Evolutionary conservation across 2,888 invertebrate genomes (phyloP).

Genomic region (Caenorhabditis sinica): DNA sequence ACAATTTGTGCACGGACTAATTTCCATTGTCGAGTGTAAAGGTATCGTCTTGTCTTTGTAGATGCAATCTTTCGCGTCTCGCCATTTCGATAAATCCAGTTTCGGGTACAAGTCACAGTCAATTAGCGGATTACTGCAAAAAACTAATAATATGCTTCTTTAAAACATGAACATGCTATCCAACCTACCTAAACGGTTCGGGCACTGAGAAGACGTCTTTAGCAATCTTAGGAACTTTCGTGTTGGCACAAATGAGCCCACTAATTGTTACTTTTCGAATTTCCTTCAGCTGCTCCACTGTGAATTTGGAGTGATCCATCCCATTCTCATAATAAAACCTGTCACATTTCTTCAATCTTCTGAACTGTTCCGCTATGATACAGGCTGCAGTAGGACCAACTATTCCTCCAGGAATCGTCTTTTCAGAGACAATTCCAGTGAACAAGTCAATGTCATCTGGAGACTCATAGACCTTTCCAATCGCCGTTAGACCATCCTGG

Average conservation of each 20-base stretch:
- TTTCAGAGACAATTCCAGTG: constrained; percentile 71
- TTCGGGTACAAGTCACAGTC: constrained; percentile 41
- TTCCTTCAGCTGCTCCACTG: constrained; percentile 88
- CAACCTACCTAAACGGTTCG: constrained; percentile 78
- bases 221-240: constrained; percentile 86
- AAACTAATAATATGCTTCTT: background rate
- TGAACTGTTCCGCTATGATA: constrained; percentile 93
- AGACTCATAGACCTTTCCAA: constrained; percentile 78
- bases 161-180: background rate
- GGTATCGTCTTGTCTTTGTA: constrained; percentile 27
- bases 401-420: constrained; percentile 87
- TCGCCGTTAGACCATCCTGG: constrained; percentile 71
- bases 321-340: constrained; percentile 87
- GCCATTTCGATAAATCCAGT: constrained; percentile 59
- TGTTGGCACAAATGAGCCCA: constrained; percentile 92
- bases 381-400: constrained; percentile 95
- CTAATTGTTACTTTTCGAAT: constrained; percentile 92
- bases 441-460: constrained; percentile 72
- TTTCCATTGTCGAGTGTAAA: constrained; percentile 36
- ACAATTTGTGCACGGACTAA: constrained; percentile 64
- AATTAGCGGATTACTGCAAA: constrained; percentile 54
- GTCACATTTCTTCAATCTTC: constrained; percentile 89
- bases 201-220: constrained; percentile 93
- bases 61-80: constrained; percentile 45
- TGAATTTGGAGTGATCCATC: constrained; percentile 73